These are phyloP conservation scores for Parazoanthus darwini DNA, from an alignment of 92 coral and sea anemone genomes.

Conservation along the genomic window DNA sequence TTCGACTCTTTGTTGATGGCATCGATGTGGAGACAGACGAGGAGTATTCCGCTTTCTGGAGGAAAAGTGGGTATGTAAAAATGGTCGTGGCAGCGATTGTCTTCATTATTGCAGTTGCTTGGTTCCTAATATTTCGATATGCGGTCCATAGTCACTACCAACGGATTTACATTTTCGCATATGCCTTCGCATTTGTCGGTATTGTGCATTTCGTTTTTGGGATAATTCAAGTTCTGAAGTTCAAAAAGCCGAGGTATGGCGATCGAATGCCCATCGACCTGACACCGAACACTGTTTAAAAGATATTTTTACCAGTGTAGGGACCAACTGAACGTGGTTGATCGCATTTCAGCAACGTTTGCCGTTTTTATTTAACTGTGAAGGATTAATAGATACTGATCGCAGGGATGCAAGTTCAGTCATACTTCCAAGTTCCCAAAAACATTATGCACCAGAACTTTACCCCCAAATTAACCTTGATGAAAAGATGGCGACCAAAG, in stretches of 20 bases:
- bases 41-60: conserved; percentile 83
- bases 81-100: conserved; percentile 60
- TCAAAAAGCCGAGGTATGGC: conserved; percentile 57
- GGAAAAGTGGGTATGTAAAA: conserved; percentile 79
- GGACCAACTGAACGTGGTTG: too few species aligned
- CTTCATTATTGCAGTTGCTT: conserved; percentile 60
- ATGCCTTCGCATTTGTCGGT: conserved; percentile 57
- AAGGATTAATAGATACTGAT: too few species aligned
- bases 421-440: too few species aligned
- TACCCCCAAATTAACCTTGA: too few species aligned
- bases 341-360: too few species aligned
- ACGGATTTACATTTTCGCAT: conserved; percentile 40
- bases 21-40: conserved; percentile 86
- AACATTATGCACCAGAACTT: too few species aligned
- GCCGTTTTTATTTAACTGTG: too few species aligned
- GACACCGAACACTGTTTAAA: conserved; percentile 11
- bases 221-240: conserved; percentile 69
- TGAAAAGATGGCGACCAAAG: too few species aligned
- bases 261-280: conserved; percentile 9
- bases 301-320: too few species aligned
- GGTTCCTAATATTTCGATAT: conserved; percentile 67
- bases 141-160: conserved; percentile 3
- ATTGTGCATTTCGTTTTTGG: conserved; percentile 60
- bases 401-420: too few species aligned
- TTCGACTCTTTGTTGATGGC: conserved; percentile 84